phyloP scores from a whole-genome alignment of 2,113 vertebrate genomes.

The Petrocephalus microphthalmus region DNA sequence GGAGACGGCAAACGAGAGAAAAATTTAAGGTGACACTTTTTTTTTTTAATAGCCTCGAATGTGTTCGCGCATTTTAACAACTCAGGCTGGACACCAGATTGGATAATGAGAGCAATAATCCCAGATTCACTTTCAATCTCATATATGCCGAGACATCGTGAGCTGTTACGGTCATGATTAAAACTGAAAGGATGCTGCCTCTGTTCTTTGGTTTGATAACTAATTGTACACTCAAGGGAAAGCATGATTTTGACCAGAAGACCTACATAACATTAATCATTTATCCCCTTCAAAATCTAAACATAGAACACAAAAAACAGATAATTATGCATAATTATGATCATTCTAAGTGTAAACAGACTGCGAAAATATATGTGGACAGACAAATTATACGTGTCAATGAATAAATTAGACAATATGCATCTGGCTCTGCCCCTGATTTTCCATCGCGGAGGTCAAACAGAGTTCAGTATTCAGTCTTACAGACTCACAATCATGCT shows the following conservation, averaged over 20 bases:
- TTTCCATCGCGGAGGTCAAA: not conserved
- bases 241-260: not conserved
- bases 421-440: not conserved
- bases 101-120: not conserved
- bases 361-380: not conserved
- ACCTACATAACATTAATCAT: not conserved
- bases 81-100: not conserved
- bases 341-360: not conserved
- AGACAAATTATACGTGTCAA: not conserved
- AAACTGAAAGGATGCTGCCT: not conserved
- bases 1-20: not conserved
- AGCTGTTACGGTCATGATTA: not conserved
- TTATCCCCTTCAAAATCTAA: not conserved
- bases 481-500: not conserved
- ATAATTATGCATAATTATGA: not conserved
- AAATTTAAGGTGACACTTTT: not conserved
- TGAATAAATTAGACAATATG: not conserved
- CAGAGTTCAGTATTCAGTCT: not conserved
- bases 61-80: not conserved
- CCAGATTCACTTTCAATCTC: not conserved
- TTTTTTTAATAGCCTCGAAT: not conserved
- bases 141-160: not conserved
- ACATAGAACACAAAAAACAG: not conserved
- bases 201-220: not conserved
- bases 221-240: not conserved